These are phyloP conservation scores for Calephelis virginiensis DNA, from an alignment of 1,140 invertebrate genomes.

Conservation along the genomic window DNA sequence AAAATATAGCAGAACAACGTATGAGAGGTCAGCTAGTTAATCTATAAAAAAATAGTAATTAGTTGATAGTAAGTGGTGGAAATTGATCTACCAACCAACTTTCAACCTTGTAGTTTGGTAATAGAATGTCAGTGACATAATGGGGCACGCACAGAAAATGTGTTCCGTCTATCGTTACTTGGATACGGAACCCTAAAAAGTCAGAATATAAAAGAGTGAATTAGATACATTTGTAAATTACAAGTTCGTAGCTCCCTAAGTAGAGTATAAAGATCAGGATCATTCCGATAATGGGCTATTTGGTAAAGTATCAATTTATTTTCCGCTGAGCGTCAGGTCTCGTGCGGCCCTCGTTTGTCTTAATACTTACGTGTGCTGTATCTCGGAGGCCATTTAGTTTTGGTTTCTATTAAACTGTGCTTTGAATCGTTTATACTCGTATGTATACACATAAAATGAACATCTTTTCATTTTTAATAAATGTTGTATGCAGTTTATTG, in stretches of 20 bases:
- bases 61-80: too few species aligned
- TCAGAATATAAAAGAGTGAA: neutral
- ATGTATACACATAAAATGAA: neutral
- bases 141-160: too few species aligned
- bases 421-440: neutral
- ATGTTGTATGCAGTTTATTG: too few species aligned
- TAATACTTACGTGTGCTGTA: constrained; percentile 1
- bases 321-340: constrained; percentile 2
- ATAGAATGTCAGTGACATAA: too few species aligned
- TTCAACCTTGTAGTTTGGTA: too few species aligned
- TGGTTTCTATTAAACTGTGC: neutral
- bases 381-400: neutral
- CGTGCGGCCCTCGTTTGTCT: constrained; percentile 5
- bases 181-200: too few species aligned
- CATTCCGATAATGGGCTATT: constrained; percentile 11
- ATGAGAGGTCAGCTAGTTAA: too few species aligned
- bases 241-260: constrained; percentile 8
- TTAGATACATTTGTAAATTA: constrained; percentile 2
- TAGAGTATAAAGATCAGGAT: constrained; percentile 9
- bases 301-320: constrained; percentile 15
- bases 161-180: too few species aligned
- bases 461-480: neutral
- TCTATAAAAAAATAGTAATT: too few species aligned
- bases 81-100: too few species aligned
- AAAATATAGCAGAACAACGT: too few species aligned